Evolutionary conservation across 2,888 invertebrate genomes (phyloP).

Genomic region (Patella depressa): DNA sequence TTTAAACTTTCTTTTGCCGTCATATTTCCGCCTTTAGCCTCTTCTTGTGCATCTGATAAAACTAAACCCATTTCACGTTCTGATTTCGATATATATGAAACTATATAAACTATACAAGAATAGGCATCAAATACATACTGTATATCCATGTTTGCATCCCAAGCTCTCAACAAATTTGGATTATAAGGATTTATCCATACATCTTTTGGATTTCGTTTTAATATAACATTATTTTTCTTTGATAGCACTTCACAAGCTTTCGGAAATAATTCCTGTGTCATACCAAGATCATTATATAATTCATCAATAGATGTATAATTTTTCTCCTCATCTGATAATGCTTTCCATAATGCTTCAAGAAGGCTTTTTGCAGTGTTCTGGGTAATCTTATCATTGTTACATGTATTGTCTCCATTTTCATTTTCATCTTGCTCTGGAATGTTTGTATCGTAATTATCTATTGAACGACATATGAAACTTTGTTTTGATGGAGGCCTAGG

Average conservation of each 20-base stretch:
- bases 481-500: conserved; percentile 29
- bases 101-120: conserved; percentile 44
- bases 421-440: not conserved
- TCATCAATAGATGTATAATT: conserved; percentile 11
- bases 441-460: conserved; percentile 6
- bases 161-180: conserved; percentile 23
- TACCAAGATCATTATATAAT: not conserved
- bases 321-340: not conserved
- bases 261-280: conserved; percentile 9
- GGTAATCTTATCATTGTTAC: not conserved
- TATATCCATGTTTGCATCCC: conserved; percentile 22
- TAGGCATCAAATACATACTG: conserved; percentile 27
- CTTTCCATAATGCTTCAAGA: conserved; percentile 12
- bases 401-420: not conserved
- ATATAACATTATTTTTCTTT: not conserved
- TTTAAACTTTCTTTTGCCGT: conserved; percentile 26
- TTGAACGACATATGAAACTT: conserved; percentile 16
- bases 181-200: conserved; percentile 21
- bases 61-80: conserved; percentile 32
- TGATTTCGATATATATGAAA: conserved; percentile 45
- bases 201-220: not conserved
- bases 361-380: not conserved
- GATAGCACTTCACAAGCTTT: conserved; percentile 3
- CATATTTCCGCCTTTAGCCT: conserved; percentile 27
- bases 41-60: conserved; percentile 26